Evolutionary conservation across 2,113 vertebrate species (phyloP), one percentile per base, ranked within the genome.

Genomic region (Rana temporaria): DNA sequence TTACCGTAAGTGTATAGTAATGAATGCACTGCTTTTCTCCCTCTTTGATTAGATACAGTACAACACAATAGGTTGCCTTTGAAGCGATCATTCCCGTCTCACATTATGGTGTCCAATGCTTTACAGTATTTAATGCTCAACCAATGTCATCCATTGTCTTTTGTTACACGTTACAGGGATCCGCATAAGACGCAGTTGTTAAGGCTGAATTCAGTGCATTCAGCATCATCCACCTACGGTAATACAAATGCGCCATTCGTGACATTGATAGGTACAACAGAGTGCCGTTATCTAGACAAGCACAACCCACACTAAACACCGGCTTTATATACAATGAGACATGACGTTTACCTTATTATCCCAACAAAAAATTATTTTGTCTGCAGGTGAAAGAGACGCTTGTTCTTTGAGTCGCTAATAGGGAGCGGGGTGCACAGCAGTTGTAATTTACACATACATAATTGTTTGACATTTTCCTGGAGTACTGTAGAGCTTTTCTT

Each of bases 391-490:
- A 83, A 72, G 72, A 76, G 53, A 76, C 57, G 22, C 38, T 63
- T 63, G 38, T 76, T 76, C 64, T 76, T 83, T 83, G 72, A 83
- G 59, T 83, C 53, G 9, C 63, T 83, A 75, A 83, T 83, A 83
- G 68, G 63, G 48, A 68, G 38, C 52, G 67, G 72, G 32, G 42
- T 76, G 72, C 81, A 57, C 81, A 83, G 81, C 68, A 38, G 81
- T 59, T 83, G 73, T 76, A 75, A 67, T 76, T 83, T 75, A 83
- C 72, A 75, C 62, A 48, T 68, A 76, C 73, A 60, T 83, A 67
- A 83, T 76, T 83, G 72, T 83, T 83, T 75, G 60, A 83, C 81
- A 76, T 83, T 83, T 83, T 68, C 81, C 65, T 59, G 68, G 59
- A 83, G 65, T 59, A 83, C 76, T 76, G 34, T 76, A 83, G 81